Base-by-base conservation (phyloP, 2,797 vertebrate genomes). In the Champsocephalus esox region DNA sequence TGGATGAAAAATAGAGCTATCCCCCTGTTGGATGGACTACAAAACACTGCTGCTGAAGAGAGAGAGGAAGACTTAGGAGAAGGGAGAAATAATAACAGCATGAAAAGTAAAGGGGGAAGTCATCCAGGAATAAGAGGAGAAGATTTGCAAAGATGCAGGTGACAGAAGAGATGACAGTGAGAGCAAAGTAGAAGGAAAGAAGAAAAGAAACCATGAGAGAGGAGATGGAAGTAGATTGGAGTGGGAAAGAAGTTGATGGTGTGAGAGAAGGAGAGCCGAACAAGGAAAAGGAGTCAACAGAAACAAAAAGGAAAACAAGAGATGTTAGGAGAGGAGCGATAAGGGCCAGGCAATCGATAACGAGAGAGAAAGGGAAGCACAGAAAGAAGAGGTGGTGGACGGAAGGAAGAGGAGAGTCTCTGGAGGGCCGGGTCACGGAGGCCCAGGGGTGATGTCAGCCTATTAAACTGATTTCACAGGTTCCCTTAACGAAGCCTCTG, bases 381-480 rank as follows among this genome's bases (percentile, higher is more conserved):
- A 54, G 38, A 72, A 73, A 66, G 77, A 50, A 21, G 75, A 70
- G 69, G 60, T 50, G 75, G 63, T 70, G 71, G 66, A 71, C 67
- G 38, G 63, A 24, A 38, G 8, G 65, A 49, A 66, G 41, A 66
- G 59, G 55, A 67, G 68, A 72, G 87, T 92, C 92, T 93, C 92
- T 43, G 66, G 91, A 89, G 94, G 77, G 66, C 82, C 41, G 59
- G 91, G 89, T 92, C 91, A 92, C 34, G 66, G 90, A 90, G 93
- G 93, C 92, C 92, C 92, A 92, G 92, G 93, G 93, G 93, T 93
- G 91, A 93, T 95, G 93, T 94, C 93, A 94, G 91, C 88, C 93
- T 92, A 95, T 95, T 95, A 94, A 94, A 94, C 91, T 92, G 92
- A 93, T 94, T 95, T 95, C 92, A 94, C 94, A 94, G 92, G 92